These are phyloP conservation scores for Eupeodes corollae DNA, from an alignment of 1,140 invertebrate genomes.

Conservation along the genomic window DNA sequence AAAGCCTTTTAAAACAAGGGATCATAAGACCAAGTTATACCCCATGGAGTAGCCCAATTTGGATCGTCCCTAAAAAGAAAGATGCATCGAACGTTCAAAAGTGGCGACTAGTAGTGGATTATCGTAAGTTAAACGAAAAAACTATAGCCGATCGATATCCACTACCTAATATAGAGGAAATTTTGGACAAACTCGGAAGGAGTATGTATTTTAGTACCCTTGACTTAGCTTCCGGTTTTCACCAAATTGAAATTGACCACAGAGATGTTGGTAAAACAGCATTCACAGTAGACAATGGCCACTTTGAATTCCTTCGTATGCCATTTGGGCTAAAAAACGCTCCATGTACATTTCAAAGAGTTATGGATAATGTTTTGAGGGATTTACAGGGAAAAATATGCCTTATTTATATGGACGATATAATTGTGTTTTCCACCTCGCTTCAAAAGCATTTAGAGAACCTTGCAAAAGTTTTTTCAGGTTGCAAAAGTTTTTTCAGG, in stretches of 20 bases:
- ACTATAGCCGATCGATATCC: slow-evolving; percentile 41
- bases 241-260: slow-evolving; percentile 35
- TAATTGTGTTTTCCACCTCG: slow-evolving; percentile 7
- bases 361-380: slow-evolving; percentile 17
- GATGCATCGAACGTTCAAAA: slow-evolving; percentile 10
- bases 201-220: slow-evolving; percentile 34
- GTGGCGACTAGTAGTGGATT: slow-evolving; percentile 33
- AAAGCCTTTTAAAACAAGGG: slow-evolving; percentile 9
- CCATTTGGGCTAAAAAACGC: slow-evolving; percentile 15
- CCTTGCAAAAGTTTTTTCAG: slow-evolving; percentile 27
- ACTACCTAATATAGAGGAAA: slow-evolving; percentile 26
- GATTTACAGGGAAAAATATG: slow-evolving; percentile 4
- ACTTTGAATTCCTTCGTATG: slow-evolving; percentile 14
- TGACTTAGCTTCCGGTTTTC: slow-evolving; percentile 39
- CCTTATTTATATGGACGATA: slow-evolving; percentile 7
- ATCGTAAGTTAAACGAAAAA: slow-evolving; percentile 32
- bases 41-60: slow-evolving; percentile 6
- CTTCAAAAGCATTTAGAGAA: slow-evolving; percentile 21
- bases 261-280: slow-evolving; percentile 34
- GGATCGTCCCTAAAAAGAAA: slow-evolving; percentile 11
- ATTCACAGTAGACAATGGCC: slow-evolving; percentile 22
- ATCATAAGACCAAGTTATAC: slow-evolving; percentile 7
- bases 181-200: too few relatives aligned
- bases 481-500: slow-evolving; percentile 28
- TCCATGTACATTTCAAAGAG: slow-evolving; percentile 23